Base-by-base conservation (phyloP, 2,113 vertebrate genomes). In the Myotis yumanensis region DNA sequence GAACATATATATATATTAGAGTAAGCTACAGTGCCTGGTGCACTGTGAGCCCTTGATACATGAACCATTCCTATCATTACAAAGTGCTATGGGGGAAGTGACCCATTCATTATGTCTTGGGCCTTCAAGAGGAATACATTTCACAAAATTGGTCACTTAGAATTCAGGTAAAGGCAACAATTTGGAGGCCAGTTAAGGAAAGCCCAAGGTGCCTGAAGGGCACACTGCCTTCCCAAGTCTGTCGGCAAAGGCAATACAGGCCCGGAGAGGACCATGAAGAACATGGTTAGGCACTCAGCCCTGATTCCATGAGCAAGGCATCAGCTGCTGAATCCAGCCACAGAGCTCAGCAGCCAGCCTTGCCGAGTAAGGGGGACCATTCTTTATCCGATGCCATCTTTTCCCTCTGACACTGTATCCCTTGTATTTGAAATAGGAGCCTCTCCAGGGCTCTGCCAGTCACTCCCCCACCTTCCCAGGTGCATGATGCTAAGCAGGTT, bases 31-130 rank as follows among this genome's bases (percentile, higher is more conserved):
- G 37, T 43, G 28, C 30, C 22, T 43, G 40, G 40, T n/a, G 11
- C 3, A 14, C 7, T 30, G 5, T 7, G 62, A 25, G 25, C 18
- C n/a, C 52, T 62, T 0, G 0, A 17, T 37, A 30, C 3, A 6
- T 15, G 48, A 80, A 11, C 15, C 0, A 0, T 43, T 40, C 18
- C 32, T 20, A 40, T 43, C 68, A 68, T 57, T 89, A 20, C 15
- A 5, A 16, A 71, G 40, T 28, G 16, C 72, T 51, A 25, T n/a
- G 57, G 16, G 23, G 62, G 12, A 23, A 46, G 37, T 69, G 51
- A 20, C 48, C 35, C n/a, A 20, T 23, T 75, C 69, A 17, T 32
- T 23, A 84, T 15, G 25, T 43, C 48, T 20, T 16, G 9, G 25
- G 4, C 7, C 59, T 80, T 81, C 35, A 11, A 62, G 59, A 64